Conservation (phyloP, 2,797 vertebrate genomes). For the Diceros bicornis region DNA sequence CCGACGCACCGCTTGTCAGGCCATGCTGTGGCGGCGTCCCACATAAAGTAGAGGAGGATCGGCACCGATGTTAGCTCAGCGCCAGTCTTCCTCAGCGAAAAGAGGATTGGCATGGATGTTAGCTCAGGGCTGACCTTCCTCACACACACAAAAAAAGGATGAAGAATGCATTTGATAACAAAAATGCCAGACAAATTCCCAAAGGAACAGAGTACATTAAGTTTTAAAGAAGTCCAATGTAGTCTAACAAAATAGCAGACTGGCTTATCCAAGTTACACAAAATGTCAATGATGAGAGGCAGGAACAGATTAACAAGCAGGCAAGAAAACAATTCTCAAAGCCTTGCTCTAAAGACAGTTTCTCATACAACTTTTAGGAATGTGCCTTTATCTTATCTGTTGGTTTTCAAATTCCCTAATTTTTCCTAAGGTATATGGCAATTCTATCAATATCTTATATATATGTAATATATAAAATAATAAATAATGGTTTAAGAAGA, state of each 20-base stretch:
- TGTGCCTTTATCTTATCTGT: conserved; percentile 6
- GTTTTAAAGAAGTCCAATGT: conserved; percentile 51
- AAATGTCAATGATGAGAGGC: conserved; percentile 37
- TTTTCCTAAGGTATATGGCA: neutral
- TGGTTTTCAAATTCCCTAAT: conserved; percentile 65
- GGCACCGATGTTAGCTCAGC: no score
- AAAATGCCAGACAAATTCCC: conserved; percentile 58
- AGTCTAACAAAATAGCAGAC: conserved; percentile 34
- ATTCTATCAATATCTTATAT: conserved; percentile 9
- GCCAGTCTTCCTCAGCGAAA: no score
- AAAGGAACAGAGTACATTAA: conserved; percentile 20
- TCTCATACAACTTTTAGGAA: conserved; percentile 47
- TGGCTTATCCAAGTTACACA: conserved; percentile 46
- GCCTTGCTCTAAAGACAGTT: conserved; percentile 39
- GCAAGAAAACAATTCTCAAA: conserved; percentile 47
- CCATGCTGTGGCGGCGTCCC: no score
- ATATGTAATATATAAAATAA: neutral
- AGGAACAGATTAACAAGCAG: conserved; percentile 50
- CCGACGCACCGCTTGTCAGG: no score
- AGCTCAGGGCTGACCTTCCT: no score
- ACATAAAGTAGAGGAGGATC: no score
- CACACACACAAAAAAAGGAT: neutral
- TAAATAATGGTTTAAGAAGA: neutral
- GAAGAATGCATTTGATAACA: conserved; percentile 55
- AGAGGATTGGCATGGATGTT: no score